Conservation (phyloP, 2,797 vertebrate genomes). For the Buceros bicornis region DNA sequence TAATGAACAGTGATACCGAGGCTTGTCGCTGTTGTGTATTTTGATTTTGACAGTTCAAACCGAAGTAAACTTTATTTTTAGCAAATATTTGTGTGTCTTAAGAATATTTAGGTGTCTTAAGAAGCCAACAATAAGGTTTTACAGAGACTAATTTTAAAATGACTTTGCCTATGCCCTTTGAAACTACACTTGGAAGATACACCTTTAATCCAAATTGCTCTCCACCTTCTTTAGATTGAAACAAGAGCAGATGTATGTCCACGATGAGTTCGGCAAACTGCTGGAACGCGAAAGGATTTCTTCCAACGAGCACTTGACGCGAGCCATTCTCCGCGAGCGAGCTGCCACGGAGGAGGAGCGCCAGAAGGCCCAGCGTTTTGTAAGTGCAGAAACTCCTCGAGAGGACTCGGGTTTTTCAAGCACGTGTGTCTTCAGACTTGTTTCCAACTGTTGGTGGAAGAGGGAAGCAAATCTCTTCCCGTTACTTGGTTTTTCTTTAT, state of each 20-base stretch:
- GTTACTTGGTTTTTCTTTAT: neutral
- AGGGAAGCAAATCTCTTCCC: neutral
- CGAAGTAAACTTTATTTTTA: neutral
- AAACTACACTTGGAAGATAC: accelerated
- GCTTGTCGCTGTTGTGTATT: neutral
- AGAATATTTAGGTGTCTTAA: neutral
- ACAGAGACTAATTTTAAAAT: neutral
- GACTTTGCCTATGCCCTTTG: neutral
- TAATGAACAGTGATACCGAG: neutral
- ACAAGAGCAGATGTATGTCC: conserved; percentile 55
- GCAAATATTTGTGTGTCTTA: neutral
- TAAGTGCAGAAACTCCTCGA: conserved; percentile 72
- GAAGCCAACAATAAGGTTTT: accelerated
- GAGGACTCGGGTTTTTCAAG: neutral
- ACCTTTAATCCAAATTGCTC: neutral
- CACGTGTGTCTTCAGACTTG: accelerated
- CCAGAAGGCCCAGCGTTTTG: conserved; percentile 85
- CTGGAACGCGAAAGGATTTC: conserved; percentile 83
- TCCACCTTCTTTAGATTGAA: conserved; percentile 65
- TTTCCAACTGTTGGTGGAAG: neutral
- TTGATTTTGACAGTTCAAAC: neutral
- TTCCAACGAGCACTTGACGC: conserved; percentile 85
- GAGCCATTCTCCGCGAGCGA: conserved; percentile 87
- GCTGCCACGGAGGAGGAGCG: conserved; percentile 87
- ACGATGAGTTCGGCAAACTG: conserved; percentile 84